Conservation (phyloP, 2,113 vertebrate species). For the Oxyura jamaicensis region DNA sequence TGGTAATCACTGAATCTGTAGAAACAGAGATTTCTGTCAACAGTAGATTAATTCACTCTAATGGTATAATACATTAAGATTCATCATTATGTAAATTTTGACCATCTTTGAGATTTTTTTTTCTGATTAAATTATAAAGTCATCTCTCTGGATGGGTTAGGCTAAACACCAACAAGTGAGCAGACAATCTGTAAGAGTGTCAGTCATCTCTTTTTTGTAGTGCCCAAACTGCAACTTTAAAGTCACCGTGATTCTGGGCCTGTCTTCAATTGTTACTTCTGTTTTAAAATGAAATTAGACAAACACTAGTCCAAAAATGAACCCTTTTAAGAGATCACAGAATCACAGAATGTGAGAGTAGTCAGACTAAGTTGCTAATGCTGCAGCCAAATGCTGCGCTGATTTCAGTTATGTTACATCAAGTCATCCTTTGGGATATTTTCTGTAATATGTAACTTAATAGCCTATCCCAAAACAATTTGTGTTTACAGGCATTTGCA, state of each 20-base stretch:
- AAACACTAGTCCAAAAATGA: background rate
- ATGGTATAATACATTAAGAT: background rate
- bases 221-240: background rate
- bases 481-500: background rate
- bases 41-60: background rate
- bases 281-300: background rate
- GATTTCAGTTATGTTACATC: background rate
- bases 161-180: background rate
- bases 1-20: background rate
- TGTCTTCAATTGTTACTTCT: background rate
- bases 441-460: background rate
- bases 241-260: background rate
- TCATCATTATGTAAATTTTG: background rate
- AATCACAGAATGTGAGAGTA: background rate
- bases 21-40: background rate
- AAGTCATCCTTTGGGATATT: background rate
- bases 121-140: background rate
- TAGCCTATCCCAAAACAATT: background rate
- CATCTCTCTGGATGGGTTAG: background rate
- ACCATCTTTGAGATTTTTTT: background rate
- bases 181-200: background rate
- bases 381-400: background rate
- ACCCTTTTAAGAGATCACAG: background rate
- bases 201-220: background rate
- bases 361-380: background rate